These are phyloP conservation scores for Crossocerus cetratus DNA, from an alignment of 2,888 invertebrate genomes.

Conservation along the genomic window DNA sequence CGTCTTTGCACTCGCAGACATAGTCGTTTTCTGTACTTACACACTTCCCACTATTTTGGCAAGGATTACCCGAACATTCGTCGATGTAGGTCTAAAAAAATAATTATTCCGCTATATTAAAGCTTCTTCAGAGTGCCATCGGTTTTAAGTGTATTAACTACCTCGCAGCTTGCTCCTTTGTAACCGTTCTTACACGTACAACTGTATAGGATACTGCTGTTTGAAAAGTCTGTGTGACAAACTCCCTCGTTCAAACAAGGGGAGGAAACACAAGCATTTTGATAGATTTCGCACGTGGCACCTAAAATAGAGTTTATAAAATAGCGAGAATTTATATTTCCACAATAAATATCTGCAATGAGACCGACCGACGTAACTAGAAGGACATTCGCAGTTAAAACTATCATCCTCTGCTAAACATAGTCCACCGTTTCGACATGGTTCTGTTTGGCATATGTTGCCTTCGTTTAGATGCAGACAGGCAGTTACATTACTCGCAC, in stretches of 20 bases:
- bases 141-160: constrained; percentile 40
- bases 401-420: constrained; percentile 70
- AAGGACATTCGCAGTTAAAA: constrained; percentile 78
- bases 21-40: constrained; percentile 76
- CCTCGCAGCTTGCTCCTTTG: constrained; percentile 78
- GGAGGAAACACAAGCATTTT: constrained; percentile 77
- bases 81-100: constrained; percentile 67
- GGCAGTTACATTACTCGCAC: constrained; percentile 74
- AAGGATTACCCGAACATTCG: constrained; percentile 76
- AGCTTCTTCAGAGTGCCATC: not conserved
- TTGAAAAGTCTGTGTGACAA: constrained; percentile 72
- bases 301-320: constrained; percentile 70
- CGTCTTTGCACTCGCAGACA: constrained; percentile 75
- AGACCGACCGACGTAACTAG: constrained; percentile 77
- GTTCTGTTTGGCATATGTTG: constrained; percentile 78
- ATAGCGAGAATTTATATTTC: not conserved
- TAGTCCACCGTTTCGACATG: constrained; percentile 77
- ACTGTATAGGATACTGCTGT: constrained; percentile 64
- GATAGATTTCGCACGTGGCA: constrained; percentile 78
- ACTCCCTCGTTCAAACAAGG: constrained; percentile 80
- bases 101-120: constrained; percentile 4
- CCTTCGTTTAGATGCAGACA: constrained; percentile 77
- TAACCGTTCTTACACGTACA: constrained; percentile 79
- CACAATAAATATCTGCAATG: constrained; percentile 35
- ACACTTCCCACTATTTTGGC: constrained; percentile 79